These are phyloP conservation scores for Engystomops pustulosus DNA, from an alignment of 2,113 vertebrate species.

Conservation along the genomic window DNA sequence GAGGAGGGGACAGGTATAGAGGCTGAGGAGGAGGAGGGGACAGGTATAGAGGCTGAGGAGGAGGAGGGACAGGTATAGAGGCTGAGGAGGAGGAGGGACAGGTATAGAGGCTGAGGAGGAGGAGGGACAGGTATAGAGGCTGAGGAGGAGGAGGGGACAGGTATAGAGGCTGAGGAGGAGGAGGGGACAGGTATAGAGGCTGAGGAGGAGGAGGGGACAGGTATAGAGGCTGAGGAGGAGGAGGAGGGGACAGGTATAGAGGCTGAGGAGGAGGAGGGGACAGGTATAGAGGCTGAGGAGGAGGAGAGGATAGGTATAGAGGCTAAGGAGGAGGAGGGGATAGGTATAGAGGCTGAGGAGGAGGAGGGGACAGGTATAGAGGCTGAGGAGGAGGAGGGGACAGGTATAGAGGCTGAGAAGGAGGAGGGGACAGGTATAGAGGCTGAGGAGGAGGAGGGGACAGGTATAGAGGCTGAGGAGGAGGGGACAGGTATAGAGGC, in stretches of 20 bases:
- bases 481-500: neutral
- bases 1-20: neutral
- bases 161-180: neutral
- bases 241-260: too few relatives aligned
- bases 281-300: neutral
- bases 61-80: neutral
- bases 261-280: neutral
- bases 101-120: neutral
- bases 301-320: too few relatives aligned
- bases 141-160: neutral
- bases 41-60: too few relatives aligned
- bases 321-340: neutral
- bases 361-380: neutral
- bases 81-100: neutral
- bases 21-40: too few relatives aligned
- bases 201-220: neutral
- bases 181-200: too few relatives aligned
- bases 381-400: too few relatives aligned
- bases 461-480: too few relatives aligned
- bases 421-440: neutral
- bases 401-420: too few relatives aligned
- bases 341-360: neutral
- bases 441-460: too few relatives aligned
- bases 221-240: neutral
- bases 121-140: too few relatives aligned